Conservation (phyloP, 53 echinoderm and acorn worm genomes). For the Antedon mediterranea region DNA sequence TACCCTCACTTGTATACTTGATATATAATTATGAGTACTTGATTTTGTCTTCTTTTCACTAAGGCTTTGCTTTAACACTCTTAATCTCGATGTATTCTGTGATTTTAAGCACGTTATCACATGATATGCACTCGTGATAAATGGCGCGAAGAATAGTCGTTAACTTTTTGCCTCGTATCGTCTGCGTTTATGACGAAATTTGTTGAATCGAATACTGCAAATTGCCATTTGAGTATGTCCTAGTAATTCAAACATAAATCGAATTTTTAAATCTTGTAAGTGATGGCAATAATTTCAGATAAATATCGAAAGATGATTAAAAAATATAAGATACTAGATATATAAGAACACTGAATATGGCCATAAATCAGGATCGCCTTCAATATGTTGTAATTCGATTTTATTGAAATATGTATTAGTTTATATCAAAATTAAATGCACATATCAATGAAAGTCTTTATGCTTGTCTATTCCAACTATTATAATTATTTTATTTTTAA, state of each 20-base stretch:
- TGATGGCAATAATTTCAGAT: background rate
- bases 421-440: no score
- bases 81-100: background rate
- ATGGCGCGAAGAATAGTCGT: background rate
- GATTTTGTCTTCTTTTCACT: background rate
- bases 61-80: background rate
- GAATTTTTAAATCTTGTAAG: background rate
- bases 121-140: background rate
- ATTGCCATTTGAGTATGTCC: background rate
- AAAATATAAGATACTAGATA: background rate
- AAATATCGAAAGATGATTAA: background rate
- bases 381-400: no score
- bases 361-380: no score
- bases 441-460: no score
- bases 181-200: background rate
- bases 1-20: background rate
- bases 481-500: no score
- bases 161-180: background rate
- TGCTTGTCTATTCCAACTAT: no score
- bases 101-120: background rate
- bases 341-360: no score
- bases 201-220: background rate
- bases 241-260: background rate
- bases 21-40: background rate
- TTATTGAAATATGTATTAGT: no score